phyloP scores from a whole-genome alignment of 2,797 vertebrate genomes.

The Muscicapa striata region DNA sequence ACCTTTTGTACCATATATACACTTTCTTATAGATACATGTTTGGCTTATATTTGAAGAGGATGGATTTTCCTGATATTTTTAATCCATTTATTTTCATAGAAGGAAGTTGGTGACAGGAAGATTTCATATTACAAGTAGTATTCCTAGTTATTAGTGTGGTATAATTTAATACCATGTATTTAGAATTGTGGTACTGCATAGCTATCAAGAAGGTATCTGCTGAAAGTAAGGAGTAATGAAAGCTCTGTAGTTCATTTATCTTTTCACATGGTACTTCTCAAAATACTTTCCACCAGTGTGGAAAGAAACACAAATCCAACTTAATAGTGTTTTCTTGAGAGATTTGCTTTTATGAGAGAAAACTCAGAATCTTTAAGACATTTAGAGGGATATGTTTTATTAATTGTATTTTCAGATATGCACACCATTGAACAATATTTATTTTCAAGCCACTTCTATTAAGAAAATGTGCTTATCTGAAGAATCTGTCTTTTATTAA shows the following conservation, averaged over 20 bases:
- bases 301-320: background rate
- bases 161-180: background rate
- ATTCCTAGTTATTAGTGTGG: background rate
- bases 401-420: background rate
- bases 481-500: background rate
- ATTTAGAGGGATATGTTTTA: background rate
- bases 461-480: background rate
- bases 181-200: background rate
- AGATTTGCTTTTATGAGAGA: background rate
- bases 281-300: background rate
- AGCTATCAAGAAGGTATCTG: background rate
- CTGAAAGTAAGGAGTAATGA: background rate
- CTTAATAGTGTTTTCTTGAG: background rate
- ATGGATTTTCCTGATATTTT: background rate
- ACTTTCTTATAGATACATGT: background rate
- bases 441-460: background rate
- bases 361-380: background rate
- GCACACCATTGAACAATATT: background rate
- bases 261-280: background rate
- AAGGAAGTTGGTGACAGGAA: background rate
- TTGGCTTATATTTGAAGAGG: background rate
- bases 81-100: background rate
- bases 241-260: background rate
- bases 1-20: background rate
- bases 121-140: background rate